Percentiles rank a stretch among this genome's conserved stretches.
phyloP scores from a whole-genome alignment of 2,113 vertebrate species.

The Tragelaphus buxtoni region DNA sequence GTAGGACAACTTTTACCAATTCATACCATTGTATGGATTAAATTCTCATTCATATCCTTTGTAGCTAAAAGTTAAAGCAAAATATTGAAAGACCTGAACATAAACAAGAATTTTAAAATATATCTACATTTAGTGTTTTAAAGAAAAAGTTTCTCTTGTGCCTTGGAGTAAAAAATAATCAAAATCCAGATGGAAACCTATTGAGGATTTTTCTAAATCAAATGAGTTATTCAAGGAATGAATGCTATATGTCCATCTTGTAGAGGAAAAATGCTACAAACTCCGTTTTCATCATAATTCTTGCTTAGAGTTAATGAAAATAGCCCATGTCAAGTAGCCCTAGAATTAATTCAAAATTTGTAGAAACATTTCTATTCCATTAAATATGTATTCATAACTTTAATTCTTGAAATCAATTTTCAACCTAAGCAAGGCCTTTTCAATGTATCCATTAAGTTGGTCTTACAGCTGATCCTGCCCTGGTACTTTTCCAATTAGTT shows the following conservation, averaged over 20 bases:
- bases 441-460: neutral
- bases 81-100: neutral
- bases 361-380: neutral
- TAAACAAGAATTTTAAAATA: neutral
- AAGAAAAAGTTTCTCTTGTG: neutral
- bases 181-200: neutral
- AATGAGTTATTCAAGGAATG: neutral
- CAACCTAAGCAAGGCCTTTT: neutral
- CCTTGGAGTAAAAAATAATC: neutral
- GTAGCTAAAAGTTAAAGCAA: neutral
- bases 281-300: neutral
- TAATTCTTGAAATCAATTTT: neutral
- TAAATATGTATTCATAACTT: neutral
- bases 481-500: neutral
- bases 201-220: neutral
- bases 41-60: neutral
- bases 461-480: neutral
- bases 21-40: neutral
- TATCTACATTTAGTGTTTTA: neutral
- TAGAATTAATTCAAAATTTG: neutral
- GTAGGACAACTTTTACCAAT: neutral
- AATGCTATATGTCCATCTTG: neutral
- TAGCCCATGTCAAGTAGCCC: neutral
- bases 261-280: neutral
- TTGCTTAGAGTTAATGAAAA: neutral